Percentiles rank a stretch among this genome's conserved stretches.
Evolutionary conservation across 35 echinoderm and acorn worm genomes (phyloP).

Genomic region (Eucidaris tribuloides): DNA sequence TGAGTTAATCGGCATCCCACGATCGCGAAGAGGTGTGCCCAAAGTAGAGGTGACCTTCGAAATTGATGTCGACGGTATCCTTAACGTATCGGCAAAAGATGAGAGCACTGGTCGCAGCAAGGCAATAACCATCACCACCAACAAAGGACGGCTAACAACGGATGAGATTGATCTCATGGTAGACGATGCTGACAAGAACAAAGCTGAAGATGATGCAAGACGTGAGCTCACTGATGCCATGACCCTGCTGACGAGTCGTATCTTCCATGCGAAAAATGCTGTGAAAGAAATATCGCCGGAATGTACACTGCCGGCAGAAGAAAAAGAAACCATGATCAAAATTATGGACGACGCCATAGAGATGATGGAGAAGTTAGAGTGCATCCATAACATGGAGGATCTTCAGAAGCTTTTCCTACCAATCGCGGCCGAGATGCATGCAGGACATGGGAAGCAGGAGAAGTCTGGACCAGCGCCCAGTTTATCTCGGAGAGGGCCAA

Average conservation of each 20-base stretch:
- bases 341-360: constrained; percentile 36
- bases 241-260: constrained; percentile 39
- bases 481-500: too few relatives aligned
- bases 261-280: constrained; percentile 35
- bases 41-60: constrained; percentile 94
- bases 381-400: too few relatives aligned
- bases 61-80: constrained; percentile 93
- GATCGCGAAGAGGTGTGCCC: constrained; percentile 81
- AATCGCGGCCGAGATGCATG: too few relatives aligned
- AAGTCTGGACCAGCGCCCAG: too few relatives aligned
- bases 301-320: not conserved
- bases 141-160: constrained; percentile 61
- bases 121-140: constrained; percentile 83
- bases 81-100: constrained; percentile 80
- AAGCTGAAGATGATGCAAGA: constrained; percentile 61
- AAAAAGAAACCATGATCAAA: constrained; percentile 26
- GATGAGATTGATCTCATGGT: constrained; percentile 70
- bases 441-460: too few relatives aligned
- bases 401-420: too few relatives aligned
- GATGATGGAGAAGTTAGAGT: too few relatives aligned
- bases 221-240: constrained; percentile 22
- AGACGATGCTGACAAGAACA: constrained; percentile 38
- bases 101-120: constrained; percentile 74
- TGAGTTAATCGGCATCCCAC: constrained; percentile 84
- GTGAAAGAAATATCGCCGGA: constrained; percentile 14